Evolutionary conservation across 37 sponge, comb jelly and placozoan genomes (phyloP).

Genomic region (Chondrilla cf. caribensis): DNA sequence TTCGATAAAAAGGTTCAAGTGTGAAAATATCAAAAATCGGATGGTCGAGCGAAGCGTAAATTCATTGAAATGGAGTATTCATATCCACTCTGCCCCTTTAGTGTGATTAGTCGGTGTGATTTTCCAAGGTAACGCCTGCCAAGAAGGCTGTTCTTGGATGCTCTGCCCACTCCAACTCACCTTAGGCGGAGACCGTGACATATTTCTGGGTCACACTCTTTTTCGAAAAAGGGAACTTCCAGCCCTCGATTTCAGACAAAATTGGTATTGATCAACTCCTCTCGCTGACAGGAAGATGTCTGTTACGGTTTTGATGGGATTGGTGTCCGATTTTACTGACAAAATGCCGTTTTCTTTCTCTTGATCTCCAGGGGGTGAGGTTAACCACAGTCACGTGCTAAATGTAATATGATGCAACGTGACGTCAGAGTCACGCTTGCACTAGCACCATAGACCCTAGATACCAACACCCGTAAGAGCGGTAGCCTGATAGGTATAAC

Average conservation of each 20-base stretch:
- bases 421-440: not conserved
- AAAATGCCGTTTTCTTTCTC: not conserved
- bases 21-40: too few species aligned
- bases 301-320: not conserved
- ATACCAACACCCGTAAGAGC: too few species aligned
- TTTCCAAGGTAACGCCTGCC: constrained; percentile 1
- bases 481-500: too few species aligned
- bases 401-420: not conserved
- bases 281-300: not conserved
- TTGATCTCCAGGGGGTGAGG: not conserved
- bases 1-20: too few species aligned
- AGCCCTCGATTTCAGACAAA: too few species aligned
- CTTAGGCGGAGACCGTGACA: constrained; percentile 34
- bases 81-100: too few species aligned
- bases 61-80: too few species aligned
- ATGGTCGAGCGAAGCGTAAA: too few species aligned
- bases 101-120: not conserved
- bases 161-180: constrained; percentile 25
- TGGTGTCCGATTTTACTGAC: not conserved
- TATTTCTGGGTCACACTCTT: constrained; percentile 24
- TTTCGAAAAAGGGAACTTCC: too few species aligned
- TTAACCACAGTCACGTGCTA: constrained; percentile 15
- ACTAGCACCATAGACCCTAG: not conserved
- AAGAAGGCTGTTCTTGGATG: constrained; percentile 25
- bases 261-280: too few species aligned